Evolutionary conservation across 1,140 invertebrate genomes (phyloP), one percentile per base, ranked within the genome.

Genomic region (Aplysia californica): DNA sequence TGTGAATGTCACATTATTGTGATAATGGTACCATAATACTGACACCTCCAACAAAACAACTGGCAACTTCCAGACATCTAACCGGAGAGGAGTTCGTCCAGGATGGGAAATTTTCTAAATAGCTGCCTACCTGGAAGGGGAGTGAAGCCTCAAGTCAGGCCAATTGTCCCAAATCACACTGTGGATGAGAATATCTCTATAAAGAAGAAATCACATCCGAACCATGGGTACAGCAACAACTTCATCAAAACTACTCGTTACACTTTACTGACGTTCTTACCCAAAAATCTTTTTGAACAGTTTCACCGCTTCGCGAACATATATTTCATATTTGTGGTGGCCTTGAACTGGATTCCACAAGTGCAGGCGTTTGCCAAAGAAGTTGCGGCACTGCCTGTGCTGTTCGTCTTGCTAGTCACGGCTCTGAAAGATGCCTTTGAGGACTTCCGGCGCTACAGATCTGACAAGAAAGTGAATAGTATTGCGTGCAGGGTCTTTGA

Each of bases 231-330:
- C 85, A 92, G 93, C 59, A 92, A 76, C 26, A 87, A 89, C 73
- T 56, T 69, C 64, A 85, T 89, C 26, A 85, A 87, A 79, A 99
- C 98, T 86, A 98, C 97, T 3, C 99, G 99, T 91, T 99, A 99
- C 89, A 98, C 96, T 5, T 84, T 96, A 39, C 91, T 98, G 39
- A 97, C 95, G 84, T 99, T 99, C 90, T 91, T 99, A 83, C 97
- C 97, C 18, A 97, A 98, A 88, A 99, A 99, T 91, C 90, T 99
- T 31, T 93, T 99, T 87, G 98, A 99, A 91, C 98, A 99, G 90
- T 99, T 99, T 91, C 96, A 97, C 90, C 93, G 97, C 75, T 96
- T 98, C 86, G 98, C 98, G 50, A 99, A 99, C 92, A 92, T 99
- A 78, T 99, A 99, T 91, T 99, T 99, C 91, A 94, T 99, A 85